Percentiles rank a stretch among this genome's conserved stretches.
These are phyloP conservation scores for Stomatorhinus ivindoensis DNA, from an alignment of 2,113 vertebrate species.

Conservation along the genomic window DNA sequence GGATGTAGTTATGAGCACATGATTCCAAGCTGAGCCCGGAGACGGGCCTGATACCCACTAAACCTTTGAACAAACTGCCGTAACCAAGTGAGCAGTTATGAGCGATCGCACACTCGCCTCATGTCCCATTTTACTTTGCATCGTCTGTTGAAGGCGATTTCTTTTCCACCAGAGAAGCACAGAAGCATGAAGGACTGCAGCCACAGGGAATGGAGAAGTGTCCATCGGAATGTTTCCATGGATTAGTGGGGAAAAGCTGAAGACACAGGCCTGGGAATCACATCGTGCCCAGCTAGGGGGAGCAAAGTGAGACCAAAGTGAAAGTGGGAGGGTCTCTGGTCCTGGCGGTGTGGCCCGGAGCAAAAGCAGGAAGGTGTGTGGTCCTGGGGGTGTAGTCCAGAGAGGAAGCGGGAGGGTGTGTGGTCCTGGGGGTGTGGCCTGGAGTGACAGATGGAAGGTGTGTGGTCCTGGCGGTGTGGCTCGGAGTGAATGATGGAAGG, in stretches of 20 bases:
- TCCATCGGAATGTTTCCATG: background rate
- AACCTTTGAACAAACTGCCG: background rate
- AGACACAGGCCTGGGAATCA: background rate
- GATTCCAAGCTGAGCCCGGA: background rate
- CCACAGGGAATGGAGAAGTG: background rate
- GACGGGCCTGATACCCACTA: background rate
- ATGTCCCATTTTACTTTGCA: background rate
- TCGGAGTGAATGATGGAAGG: too few relatives aligned
- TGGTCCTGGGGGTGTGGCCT: too few relatives aligned
- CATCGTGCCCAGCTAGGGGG: background rate
- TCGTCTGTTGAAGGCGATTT: background rate
- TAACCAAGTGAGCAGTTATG: background rate
- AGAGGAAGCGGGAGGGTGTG: background rate
- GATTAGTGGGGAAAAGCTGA: background rate
- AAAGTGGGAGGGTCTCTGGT: too few relatives aligned
- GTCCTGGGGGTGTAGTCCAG: too few relatives aligned
- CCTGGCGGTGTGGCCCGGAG: too few relatives aligned
- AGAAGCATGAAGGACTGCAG: background rate
- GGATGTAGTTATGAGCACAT: background rate
- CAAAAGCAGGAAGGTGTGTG: too few relatives aligned
- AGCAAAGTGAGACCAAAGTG: background rate
- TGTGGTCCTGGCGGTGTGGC: background rate
- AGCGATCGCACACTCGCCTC: background rate
- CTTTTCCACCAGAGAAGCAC: background rate
- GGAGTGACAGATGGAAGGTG: background rate